Evolutionary conservation across 2,888 invertebrate species (phyloP), one percentile per base, ranked within the genome.

Genomic region (Lithodes maja): DNA sequence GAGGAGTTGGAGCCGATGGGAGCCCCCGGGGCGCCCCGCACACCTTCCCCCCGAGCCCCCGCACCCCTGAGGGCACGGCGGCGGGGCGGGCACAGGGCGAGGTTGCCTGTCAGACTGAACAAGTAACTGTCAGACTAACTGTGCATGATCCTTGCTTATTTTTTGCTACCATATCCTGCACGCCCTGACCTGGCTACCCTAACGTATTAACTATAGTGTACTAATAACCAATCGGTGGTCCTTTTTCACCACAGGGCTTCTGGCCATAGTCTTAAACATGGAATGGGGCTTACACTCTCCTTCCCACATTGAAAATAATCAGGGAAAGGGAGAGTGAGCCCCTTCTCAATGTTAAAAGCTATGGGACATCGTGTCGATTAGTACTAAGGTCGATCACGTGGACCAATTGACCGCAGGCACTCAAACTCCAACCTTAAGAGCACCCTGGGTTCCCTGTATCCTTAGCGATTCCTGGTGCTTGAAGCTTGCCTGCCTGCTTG

Each of bases 31-130:
- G 71, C 71, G 71, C 17, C 71, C 71, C 88, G 84, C 88, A 81
- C 80, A 71, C 84, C 88, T 69, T 78, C 82, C 85, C 71, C 69
- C 88, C 79, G 68, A 84, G 84, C 88, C 88, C 88, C 85, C 85
- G 85, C 88, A 85, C 84, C 84, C 85, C 88, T 81, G 85, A 84
- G 81, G 85, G 81, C 81, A 68, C 88, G 12, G 54, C 84, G 69
- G 71, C 71, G 17, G 71, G 71, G 71, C 79, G 52, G 88, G 88
- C 84, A 81, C 71, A 85, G 71, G 85, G 88, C 84, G 84, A 89
- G 80, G 80, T 89, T 49, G 88, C 88, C 88, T 89, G 88, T 89
- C 88, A 89, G 88, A 89, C 88, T 84, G 88, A 89, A 89, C 88
- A 89, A 89, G 88, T 89, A 89, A 89, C 88, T 89, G 85, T 85